phyloP scores from a whole-genome alignment of 2,797 vertebrate species.

The Thunnus albacares region DNA sequence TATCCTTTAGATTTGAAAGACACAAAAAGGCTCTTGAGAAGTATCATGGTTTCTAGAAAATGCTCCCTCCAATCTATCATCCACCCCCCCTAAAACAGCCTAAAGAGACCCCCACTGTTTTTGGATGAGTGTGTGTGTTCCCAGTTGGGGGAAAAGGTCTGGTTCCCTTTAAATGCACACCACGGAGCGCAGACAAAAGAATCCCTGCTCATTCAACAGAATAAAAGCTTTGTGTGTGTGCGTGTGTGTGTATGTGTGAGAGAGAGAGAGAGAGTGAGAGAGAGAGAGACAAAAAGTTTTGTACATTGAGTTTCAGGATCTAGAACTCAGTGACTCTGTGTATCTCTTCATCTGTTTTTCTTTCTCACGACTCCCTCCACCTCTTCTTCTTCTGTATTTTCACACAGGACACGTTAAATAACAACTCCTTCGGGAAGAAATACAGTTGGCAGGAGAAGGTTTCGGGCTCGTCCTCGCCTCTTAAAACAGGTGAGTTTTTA shows the following conservation, averaged over 20 bases:
- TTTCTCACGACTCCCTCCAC: constrained; percentile 28
- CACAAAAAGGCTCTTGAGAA: neutral
- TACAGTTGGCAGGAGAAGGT: constrained; percentile 99
- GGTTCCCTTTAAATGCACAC: constrained; percentile 84
- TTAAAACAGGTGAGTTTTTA: constrained; percentile 92
- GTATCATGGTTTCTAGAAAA: constrained; percentile 23
- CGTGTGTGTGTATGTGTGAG: constrained; percentile 31
- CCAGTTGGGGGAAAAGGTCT: constrained; percentile 63
- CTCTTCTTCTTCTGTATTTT: constrained; percentile 21
- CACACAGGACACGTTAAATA: constrained; percentile 97
- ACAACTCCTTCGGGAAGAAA: constrained; percentile 98
- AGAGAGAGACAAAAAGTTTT: constrained; percentile 58
- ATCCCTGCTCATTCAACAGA: constrained; percentile 75
- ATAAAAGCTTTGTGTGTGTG: constrained; percentile 73
- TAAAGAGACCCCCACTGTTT: constrained; percentile 12
- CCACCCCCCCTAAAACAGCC: neutral
- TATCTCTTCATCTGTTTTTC: constrained; percentile 15
- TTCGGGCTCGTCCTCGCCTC: constrained; percentile 93
- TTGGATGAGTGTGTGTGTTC: constrained; percentile 34
- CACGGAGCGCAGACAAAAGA: constrained; percentile 82
- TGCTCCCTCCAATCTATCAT: neutral
- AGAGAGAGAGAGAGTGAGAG: constrained; percentile 13
- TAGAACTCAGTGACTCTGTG: constrained; percentile 43
- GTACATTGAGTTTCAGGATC: constrained; percentile 52
- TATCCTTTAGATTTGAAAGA: constrained; percentile 3